phyloP scores from a whole-genome alignment of 2,888 invertebrate genomes.

The Andrena bucephala region DNA sequence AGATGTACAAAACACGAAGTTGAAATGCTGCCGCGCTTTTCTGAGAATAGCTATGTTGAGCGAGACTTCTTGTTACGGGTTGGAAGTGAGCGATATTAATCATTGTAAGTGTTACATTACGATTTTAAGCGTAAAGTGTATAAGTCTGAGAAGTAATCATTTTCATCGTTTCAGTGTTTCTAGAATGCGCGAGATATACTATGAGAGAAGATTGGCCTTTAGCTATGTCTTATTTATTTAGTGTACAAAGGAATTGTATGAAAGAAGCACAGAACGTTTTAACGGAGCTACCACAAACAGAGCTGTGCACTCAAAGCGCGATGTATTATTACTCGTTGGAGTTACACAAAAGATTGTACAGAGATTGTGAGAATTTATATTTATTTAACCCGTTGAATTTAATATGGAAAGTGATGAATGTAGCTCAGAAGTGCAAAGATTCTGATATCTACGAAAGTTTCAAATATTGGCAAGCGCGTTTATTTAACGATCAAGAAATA shows the following conservation, averaged over 20 bases:
- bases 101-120: conserved; percentile 77
- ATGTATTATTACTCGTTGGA: conserved; percentile 79
- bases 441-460: conserved; percentile 64
- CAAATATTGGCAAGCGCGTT: conserved; percentile 64
- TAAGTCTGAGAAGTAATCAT: conserved; percentile 7
- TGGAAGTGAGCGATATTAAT: conserved; percentile 80
- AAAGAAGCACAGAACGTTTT: conserved; percentile 73
- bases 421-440: conserved; percentile 51
- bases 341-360: conserved; percentile 70
- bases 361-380: conserved; percentile 69
- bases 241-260: conserved; percentile 80
- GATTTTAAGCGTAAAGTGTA: background rate
- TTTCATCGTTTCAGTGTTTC: conserved; percentile 82
- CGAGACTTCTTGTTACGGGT: conserved; percentile 81
- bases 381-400: conserved; percentile 77
- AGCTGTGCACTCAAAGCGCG: conserved; percentile 76
- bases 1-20: conserved; percentile 78
- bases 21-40: conserved; percentile 82
- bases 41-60: conserved; percentile 83
- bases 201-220: conserved; percentile 86
- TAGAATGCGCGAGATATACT: conserved; percentile 85
- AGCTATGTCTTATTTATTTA: conserved; percentile 86
- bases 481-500: conserved; percentile 37
- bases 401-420: conserved; percentile 69
- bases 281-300: conserved; percentile 73